These are phyloP conservation scores for Boloria selene DNA, from an alignment of 2,888 invertebrate species.

Conservation along the genomic window DNA sequence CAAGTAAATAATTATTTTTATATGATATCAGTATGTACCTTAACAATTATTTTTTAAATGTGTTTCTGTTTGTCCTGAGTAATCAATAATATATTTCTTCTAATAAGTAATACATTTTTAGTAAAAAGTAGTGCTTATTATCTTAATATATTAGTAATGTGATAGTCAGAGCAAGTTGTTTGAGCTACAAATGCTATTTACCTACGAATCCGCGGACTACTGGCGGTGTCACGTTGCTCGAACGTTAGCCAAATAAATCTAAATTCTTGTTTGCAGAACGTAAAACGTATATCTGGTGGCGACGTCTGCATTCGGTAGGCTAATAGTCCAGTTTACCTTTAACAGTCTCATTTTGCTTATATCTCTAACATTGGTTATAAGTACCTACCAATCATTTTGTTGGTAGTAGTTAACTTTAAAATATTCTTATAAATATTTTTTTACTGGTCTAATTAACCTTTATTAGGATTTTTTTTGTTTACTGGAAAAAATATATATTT, in stretches of 20 bases:
- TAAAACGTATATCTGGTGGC: constrained; percentile 67
- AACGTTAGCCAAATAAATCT: constrained; percentile 64
- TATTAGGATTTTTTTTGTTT: too few species aligned
- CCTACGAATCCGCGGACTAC: constrained; percentile 74
- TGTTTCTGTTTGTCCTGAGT: too few species aligned
- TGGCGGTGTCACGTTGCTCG: constrained; percentile 72
- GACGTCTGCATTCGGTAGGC: constrained; percentile 59
- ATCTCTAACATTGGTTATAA: constrained; percentile 1
- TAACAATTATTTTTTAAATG: too few species aligned
- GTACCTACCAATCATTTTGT: not conserved
- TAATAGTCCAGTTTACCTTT: constrained; percentile 44
- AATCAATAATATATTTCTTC: too few species aligned
- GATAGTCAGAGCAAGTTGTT: constrained; percentile 74
- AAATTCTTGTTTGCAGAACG: constrained; percentile 67
- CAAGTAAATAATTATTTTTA: too few species aligned
- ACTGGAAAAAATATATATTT: too few species aligned
- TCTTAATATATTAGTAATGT: constrained; percentile 53
- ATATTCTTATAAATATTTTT: not conserved
- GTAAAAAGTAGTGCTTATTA: constrained; percentile 15
- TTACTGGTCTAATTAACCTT: too few species aligned
- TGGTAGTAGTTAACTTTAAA: not conserved
- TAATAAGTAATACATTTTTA: too few species aligned
- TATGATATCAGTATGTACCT: too few species aligned
- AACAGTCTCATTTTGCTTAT: too few species aligned
- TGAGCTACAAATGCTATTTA: constrained; percentile 76